A percentile compares a stretch with the other conserved stretches of the same genome.
phyloP scores from a whole-genome alignment of 2,888 invertebrate species.

The Dryobotodes eremita region DNA sequence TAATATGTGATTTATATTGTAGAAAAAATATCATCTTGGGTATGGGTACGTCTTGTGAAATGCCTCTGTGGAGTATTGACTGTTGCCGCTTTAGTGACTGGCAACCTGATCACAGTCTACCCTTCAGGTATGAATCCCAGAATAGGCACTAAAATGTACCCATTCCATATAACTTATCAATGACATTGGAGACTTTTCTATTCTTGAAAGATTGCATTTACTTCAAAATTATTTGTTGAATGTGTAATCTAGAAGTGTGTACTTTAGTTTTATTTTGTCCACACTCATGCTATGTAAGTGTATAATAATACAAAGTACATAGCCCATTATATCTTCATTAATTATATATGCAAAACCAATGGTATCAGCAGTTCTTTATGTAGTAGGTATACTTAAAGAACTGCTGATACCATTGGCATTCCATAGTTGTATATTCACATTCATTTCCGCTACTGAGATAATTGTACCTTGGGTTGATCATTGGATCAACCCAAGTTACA shows the following conservation, averaged over 20 bases:
- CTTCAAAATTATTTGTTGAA: slow-evolving; percentile 21
- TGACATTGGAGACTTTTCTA: neutral
- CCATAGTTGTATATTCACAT: slow-evolving; percentile 6
- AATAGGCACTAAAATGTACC: neutral
- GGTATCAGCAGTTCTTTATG: neutral
- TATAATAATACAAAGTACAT: slow-evolving; percentile 4
- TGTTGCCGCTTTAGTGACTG: neutral
- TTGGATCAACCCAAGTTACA: too few relatives aligned
- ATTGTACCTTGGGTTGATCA: neutral
- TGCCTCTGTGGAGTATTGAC: neutral
- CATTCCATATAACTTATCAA: slow-evolving; percentile 1
- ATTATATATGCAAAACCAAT: neutral
- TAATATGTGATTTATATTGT: slow-evolving; percentile 21
- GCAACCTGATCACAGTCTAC: neutral
- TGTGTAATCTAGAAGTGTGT: slow-evolving; percentile 18
- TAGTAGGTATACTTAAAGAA: neutral
- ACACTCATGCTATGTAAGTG: neutral
- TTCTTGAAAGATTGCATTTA: slow-evolving; percentile 7
- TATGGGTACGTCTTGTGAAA: neutral
- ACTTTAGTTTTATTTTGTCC: neutral
- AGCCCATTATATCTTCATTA: neutral
- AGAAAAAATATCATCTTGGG: neutral
- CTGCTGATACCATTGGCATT: neutral
- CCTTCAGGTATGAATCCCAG: neutral
- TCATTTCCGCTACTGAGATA: neutral